Conservation (phyloP, 35 echinoderm and acorn worm genomes). For the Strongylocentrotus purpuratus region DNA sequence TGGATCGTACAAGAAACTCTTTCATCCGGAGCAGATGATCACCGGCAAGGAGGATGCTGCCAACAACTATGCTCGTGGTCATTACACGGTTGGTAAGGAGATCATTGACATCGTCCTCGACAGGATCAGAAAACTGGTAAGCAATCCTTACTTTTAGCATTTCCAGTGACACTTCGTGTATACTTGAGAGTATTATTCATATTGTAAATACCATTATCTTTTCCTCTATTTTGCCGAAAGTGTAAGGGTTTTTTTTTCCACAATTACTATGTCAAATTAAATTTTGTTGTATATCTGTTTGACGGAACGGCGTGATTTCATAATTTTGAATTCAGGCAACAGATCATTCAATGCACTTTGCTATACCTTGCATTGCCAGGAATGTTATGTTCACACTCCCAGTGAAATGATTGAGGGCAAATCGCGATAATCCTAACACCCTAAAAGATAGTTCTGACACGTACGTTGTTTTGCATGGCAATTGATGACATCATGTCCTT, state of each 20-base stretch:
- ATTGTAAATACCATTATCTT: too few relatives aligned
- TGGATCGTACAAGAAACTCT: constrained; percentile 55
- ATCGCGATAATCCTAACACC: constrained; percentile 58
- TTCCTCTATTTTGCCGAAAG: neutral
- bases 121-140: constrained; percentile 59
- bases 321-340: too few relatives aligned
- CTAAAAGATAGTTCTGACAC: constrained; percentile 67
- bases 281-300: too few relatives aligned
- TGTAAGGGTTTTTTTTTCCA: constrained; percentile 59
- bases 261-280: neutral
- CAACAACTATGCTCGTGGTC: constrained; percentile 62
- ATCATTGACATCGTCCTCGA: constrained; percentile 64
- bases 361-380: too few relatives aligned
- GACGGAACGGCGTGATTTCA: too few relatives aligned
- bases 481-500: constrained; percentile 66
- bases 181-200: too few relatives aligned
- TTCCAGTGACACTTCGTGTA: too few relatives aligned
- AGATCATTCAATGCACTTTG: too few relatives aligned
- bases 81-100: constrained; percentile 70
- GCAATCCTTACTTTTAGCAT: neutral
- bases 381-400: too few relatives aligned
- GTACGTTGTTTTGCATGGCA: too few relatives aligned
- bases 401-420: constrained; percentile 45
- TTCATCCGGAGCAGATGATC: constrained; percentile 40
- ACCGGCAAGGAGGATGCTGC: constrained; percentile 36